Conservation (phyloP, 2,797 vertebrate genomes). For the Hipposideros larvatus region DNA sequence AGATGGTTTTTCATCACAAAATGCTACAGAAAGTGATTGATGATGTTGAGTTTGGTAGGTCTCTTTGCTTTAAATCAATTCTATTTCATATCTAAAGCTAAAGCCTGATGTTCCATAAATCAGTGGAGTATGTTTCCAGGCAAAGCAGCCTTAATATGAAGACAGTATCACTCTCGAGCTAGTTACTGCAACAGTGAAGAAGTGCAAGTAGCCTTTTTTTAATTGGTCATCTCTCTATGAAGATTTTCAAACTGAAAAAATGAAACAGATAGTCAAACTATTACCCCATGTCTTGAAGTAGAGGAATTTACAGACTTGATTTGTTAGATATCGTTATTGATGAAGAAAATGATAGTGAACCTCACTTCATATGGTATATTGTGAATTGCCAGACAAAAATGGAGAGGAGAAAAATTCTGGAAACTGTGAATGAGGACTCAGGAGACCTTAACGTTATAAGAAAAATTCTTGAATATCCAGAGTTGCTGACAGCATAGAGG, state of each 20-base stretch:
- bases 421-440: constrained; percentile 12
- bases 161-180: constrained; percentile 9
- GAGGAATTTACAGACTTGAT: constrained; percentile 42
- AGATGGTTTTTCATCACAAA: neutral
- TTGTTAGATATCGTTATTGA: constrained; percentile 23
- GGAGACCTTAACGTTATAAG: neutral
- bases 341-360: neutral
- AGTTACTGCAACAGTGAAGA: constrained; percentile 12
- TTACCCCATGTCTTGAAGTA: constrained; percentile 19
- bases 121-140: neutral
- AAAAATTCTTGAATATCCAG: constrained; percentile 33
- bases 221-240: constrained; percentile 1
- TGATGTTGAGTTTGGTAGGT: neutral
- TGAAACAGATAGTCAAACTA: neutral
- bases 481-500: constrained; percentile 5
- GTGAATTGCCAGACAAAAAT: neutral
- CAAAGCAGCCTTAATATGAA: constrained; percentile 15
- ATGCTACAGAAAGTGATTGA: constrained; percentile 35
- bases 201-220: neutral
- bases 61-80: constrained; percentile 51
- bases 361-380: neutral
- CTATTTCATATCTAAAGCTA: neutral
- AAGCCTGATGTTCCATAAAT: constrained; percentile 36
- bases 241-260: constrained; percentile 5
- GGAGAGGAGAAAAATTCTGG: neutral